phyloP scores from a whole-genome alignment of 2,797 vertebrate species.

The Eurystomus glaucurus region DNA sequence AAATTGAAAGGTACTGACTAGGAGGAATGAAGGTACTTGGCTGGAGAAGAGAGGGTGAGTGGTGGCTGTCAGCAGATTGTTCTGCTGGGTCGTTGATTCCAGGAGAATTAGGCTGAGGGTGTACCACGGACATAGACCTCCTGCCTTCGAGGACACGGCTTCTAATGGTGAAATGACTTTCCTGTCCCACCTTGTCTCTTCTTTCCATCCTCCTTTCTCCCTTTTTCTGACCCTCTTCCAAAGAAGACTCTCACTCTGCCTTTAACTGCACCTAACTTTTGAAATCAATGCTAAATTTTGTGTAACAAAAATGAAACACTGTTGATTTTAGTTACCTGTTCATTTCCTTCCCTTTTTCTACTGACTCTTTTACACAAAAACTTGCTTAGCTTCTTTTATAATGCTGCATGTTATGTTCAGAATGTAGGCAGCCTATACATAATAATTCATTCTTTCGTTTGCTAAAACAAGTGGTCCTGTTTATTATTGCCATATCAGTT shows the following conservation, averaged over 20 bases:
- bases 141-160: rapidly evolving
- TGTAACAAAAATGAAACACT: background rate
- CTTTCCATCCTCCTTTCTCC: background rate
- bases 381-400: background rate
- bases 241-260: background rate
- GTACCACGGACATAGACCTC: rapidly evolving
- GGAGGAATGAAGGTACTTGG: background rate
- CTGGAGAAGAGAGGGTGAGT: background rate
- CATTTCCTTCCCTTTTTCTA: background rate
- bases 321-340: background rate
- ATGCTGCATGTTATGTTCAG: background rate
- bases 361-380: background rate
- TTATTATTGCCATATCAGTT: background rate
- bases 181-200: background rate
- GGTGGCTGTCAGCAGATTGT: background rate
- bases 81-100: background rate
- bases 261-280: background rate
- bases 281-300: background rate
- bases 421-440: background rate
- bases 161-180: background rate
- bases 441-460: background rate
- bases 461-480: background rate
- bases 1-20: background rate
- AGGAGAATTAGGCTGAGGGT: background rate
- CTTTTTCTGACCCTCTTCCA: rapidly evolving